Evolutionary conservation across 2,113 vertebrate genomes (phyloP).

Genomic region (Leptodactylus fuscus): DNA sequence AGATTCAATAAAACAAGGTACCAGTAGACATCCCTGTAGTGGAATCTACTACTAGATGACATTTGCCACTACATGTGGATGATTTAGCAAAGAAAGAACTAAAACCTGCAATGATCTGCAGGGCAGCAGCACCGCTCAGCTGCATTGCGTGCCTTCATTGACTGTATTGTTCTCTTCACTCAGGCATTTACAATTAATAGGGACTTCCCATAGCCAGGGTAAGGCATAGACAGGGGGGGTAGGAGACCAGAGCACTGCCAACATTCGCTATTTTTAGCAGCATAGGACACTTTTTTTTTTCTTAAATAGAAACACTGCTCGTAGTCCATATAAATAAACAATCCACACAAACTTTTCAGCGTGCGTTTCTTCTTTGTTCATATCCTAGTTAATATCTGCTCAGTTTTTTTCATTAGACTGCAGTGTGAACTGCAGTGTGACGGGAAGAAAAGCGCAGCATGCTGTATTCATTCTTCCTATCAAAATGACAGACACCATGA

Average conservation of each 20-base stretch:
- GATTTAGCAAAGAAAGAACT: not conserved
- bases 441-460: too few species aligned
- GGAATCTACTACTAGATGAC: not conserved
- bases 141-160: constrained; percentile 50
- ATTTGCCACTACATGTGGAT: not conserved
- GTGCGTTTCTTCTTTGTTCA: constrained; percentile 1
- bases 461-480: too few species aligned
- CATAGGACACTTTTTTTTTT: not conserved
- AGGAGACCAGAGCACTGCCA: constrained; percentile 25
- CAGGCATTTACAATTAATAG: constrained; percentile 55
- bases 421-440: too few species aligned
- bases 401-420: not conserved
- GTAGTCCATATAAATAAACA: constrained; percentile 50
- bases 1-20: too few species aligned
- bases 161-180: constrained; percentile 40
- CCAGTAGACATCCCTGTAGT: not conserved
- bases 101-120: constrained; percentile 19
- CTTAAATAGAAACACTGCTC: constrained; percentile 37
- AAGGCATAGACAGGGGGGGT: constrained; percentile 17
- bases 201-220: constrained; percentile 47
- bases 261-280: constrained; percentile 48
- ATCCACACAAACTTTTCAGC: constrained; percentile 17
- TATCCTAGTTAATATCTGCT: not conserved
- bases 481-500: too few species aligned
- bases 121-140: constrained; percentile 40